Conservation (phyloP, 2,888 invertebrate species). For the Leptopilina myrica region DNA sequence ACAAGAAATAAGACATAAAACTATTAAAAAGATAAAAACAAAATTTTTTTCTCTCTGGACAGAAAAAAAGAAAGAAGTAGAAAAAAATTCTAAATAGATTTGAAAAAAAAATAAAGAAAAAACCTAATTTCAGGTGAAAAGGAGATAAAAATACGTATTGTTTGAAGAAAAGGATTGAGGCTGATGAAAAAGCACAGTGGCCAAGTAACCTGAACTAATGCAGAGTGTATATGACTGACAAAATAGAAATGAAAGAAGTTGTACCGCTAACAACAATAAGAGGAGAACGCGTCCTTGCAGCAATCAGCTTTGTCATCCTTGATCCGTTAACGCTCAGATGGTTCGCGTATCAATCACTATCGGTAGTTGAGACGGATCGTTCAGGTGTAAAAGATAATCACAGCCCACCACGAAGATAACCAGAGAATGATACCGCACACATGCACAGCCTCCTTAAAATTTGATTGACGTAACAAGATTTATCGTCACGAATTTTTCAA, state of each 20-base stretch:
- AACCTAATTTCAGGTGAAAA: too few relatives aligned
- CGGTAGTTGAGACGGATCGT: slow-evolving; percentile 69
- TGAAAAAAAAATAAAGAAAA: too few relatives aligned
- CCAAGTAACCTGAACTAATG: slow-evolving; percentile 70
- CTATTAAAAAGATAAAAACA: too few relatives aligned
- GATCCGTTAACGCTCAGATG: slow-evolving; percentile 73
- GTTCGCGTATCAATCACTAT: slow-evolving; percentile 72
- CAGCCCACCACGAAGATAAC: slow-evolving; percentile 55
- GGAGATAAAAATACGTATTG: too few relatives aligned
- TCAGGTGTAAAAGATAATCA: slow-evolving; percentile 72
- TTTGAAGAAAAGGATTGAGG: not conserved
- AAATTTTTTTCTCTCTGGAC: too few relatives aligned
- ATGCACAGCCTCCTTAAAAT: slow-evolving; percentile 59
- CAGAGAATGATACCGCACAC: slow-evolving; percentile 50
- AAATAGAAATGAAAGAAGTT: slow-evolving; percentile 67
- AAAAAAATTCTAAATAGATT: too few relatives aligned
- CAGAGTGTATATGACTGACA: slow-evolving; percentile 57
- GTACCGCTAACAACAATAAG: slow-evolving; percentile 72
- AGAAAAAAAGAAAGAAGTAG: too few relatives aligned
- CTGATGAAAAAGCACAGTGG: slow-evolving; percentile 58
- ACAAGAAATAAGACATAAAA: too few relatives aligned
- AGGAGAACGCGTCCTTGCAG: slow-evolving; percentile 61
- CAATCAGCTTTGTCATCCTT: slow-evolving; percentile 75
- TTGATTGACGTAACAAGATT: slow-evolving; percentile 66
- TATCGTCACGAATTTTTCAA: slow-evolving; percentile 57